A percentile compares a stretch with the other conserved stretches of the same genome.
Conservation (phyloP, 2,113 vertebrate species). For the Neolamprologus longior region DNA sequence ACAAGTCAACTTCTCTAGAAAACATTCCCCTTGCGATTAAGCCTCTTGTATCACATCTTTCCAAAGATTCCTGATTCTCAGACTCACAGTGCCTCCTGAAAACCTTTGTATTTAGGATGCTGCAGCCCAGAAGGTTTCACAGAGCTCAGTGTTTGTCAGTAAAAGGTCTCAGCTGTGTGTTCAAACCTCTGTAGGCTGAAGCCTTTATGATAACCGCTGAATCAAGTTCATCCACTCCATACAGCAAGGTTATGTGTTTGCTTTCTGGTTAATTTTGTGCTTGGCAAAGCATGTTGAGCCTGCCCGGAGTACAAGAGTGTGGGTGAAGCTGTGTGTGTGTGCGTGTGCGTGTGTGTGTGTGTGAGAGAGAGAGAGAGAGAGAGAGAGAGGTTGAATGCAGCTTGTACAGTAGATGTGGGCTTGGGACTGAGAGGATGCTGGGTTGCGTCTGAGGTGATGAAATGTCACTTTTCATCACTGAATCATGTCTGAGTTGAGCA, state of each 20-base stretch:
- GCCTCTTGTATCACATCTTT: neutral
- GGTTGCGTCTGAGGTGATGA: neutral
- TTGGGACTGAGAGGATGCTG: neutral
- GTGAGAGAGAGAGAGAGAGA: neutral
- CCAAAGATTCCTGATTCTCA: neutral
- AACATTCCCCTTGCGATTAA: neutral
- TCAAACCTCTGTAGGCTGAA: neutral
- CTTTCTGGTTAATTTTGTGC: conserved; percentile 6
- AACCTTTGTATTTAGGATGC: neutral
- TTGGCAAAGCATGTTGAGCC: neutral
- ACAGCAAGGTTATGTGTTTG: neutral
- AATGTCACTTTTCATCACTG: neutral
- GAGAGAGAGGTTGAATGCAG: neutral
- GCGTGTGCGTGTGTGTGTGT: rapidly evolving
- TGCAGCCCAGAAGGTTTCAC: neutral
- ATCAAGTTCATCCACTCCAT: neutral
- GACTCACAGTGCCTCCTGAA: neutral
- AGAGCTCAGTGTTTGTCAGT: neutral
- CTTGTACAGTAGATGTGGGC: neutral
- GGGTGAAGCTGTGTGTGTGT: neutral
- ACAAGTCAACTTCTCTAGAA: neutral
- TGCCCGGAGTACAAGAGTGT: neutral
- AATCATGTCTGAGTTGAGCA: neutral
- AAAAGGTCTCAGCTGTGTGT: neutral
- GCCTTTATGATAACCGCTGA: neutral